phyloP scores from a whole-genome alignment of 35 echinoderm and acorn worm species.

The Ophiothrix spiculata region DNA sequence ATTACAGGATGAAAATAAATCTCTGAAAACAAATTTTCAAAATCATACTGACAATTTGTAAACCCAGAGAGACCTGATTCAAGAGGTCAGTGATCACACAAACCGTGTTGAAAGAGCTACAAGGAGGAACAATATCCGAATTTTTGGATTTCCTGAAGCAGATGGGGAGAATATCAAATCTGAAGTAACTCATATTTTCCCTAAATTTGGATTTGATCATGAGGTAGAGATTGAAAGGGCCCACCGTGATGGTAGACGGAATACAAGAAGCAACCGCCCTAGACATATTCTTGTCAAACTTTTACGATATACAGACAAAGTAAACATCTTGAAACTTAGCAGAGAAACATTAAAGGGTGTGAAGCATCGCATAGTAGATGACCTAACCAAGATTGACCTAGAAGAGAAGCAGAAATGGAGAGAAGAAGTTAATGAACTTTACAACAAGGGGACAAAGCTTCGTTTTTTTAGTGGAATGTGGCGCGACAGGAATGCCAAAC shows the following conservation, averaged over 20 bases:
- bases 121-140: neutral
- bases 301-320: neutral
- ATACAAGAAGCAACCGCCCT: neutral
- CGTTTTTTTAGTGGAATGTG: too few relatives aligned
- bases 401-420: too few relatives aligned
- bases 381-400: too few relatives aligned
- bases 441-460: too few relatives aligned
- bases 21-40: neutral
- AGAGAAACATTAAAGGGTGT: neutral
- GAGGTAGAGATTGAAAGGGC: neutral
- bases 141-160: neutral
- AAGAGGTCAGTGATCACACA: neutral
- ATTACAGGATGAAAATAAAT: neutral
- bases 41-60: neutral
- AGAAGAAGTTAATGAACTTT: too few relatives aligned
- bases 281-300: neutral
- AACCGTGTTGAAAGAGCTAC: neutral
- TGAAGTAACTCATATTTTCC: neutral
- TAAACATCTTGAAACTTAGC: neutral
- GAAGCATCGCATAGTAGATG: too few relatives aligned
- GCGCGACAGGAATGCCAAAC: too few relatives aligned
- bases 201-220: neutral
- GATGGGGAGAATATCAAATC: neutral
- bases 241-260: neutral
- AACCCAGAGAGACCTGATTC: neutral